Conservation (phyloP, 2,888 invertebrate genomes). For the Harpalus rubripes region DNA sequence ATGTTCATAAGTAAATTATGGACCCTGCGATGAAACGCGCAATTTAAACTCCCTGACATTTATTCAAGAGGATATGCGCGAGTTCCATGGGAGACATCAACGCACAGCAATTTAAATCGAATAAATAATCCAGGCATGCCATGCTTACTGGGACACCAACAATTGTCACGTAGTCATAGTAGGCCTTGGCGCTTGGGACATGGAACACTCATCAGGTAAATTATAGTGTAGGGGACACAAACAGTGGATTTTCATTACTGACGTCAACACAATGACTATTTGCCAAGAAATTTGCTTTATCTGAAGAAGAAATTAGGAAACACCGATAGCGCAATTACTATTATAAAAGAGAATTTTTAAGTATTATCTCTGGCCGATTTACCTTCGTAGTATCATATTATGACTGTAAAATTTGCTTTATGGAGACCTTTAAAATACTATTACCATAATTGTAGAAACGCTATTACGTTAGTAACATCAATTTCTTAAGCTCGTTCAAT, state of each 20-base stretch:
- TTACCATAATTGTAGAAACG: no score
- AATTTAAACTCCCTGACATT: conserved; percentile 34
- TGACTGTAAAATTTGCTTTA: no score
- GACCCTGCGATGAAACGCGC: conserved; percentile 14
- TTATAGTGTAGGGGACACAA: conserved; percentile 2
- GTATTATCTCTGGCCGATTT: no score
- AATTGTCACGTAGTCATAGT: not conserved
- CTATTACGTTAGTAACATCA: no score
- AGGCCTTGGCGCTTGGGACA: conserved; percentile 19
- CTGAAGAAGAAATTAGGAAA: no score
- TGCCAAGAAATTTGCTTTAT: no score
- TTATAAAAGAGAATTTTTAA: no score
- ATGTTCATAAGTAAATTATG: conserved; percentile 18
- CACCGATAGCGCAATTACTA: no score
- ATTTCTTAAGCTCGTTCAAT: no score
- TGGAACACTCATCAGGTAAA: conserved; percentile 29
- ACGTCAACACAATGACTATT: conserved; percentile 6
- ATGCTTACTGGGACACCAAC: conserved; percentile 39
- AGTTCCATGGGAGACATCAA: conserved; percentile 8
- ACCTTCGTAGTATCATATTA: no score
- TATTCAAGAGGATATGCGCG: not conserved
- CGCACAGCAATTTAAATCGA: conserved; percentile 42
- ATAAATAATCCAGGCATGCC: conserved; percentile 23
- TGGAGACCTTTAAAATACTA: no score
- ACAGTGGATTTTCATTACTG: conserved; percentile 6